phyloP scores from a whole-genome alignment of 2,113 vertebrate genomes.

The Anser brachyrhynchus region DNA sequence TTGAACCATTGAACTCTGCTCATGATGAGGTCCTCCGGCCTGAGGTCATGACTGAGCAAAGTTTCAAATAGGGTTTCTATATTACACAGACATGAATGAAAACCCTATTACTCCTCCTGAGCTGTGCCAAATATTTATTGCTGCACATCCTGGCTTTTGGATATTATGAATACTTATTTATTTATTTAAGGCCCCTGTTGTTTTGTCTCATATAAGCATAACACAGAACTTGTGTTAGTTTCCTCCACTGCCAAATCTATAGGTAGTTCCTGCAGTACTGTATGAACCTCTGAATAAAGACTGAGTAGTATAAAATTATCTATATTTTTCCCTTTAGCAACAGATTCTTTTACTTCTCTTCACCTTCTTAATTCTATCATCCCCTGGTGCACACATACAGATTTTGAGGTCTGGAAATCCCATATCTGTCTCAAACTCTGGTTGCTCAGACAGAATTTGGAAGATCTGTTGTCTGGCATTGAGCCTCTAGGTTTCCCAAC shows the following conservation, averaged over 20 bases:
- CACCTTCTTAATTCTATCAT: not conserved
- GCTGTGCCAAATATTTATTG: not conserved
- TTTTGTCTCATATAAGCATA: not conserved
- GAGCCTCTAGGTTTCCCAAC: not conserved
- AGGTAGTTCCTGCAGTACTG: not conserved
- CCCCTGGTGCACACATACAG: not conserved
- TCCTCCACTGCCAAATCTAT: conserved; percentile 7
- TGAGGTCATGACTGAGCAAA: not conserved
- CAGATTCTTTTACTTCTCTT: not conserved
- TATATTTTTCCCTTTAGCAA: not conserved
- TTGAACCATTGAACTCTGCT: not conserved
- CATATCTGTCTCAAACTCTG: conserved; percentile 9
- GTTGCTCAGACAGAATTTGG: conserved; percentile 34
- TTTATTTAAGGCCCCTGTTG: not conserved
- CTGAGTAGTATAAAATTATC: not conserved
- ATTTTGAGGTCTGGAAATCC: conserved; percentile 15
- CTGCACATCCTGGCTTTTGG: not conserved
- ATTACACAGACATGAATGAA: not conserved
- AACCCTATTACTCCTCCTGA: not conserved
- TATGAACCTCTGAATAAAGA: not conserved
- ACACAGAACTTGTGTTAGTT: not conserved
- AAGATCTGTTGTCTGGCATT: conserved; percentile 26
- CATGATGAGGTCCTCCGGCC: not conserved
- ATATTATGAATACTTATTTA: not conserved
- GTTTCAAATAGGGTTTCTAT: not conserved